A percentile compares a stretch with the other conserved stretches of the same genome.
phyloP scores from a whole-genome alignment of 2,797 vertebrate species.

The Bradypodion pumilum region DNA sequence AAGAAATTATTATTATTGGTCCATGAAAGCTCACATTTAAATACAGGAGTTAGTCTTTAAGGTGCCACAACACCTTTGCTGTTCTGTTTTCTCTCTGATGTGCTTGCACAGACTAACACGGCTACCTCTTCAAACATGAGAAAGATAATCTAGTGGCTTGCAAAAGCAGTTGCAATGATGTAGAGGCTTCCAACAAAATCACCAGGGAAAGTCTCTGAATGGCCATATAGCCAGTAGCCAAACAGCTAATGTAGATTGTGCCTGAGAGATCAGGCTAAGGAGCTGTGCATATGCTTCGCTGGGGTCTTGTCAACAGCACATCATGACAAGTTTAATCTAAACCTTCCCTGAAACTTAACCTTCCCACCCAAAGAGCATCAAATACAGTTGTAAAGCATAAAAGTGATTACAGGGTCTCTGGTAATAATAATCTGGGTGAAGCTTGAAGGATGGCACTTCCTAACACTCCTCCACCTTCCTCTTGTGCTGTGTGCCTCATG shows the following conservation, averaged over 20 bases:
- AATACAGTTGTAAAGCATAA: slow-evolving; percentile 62
- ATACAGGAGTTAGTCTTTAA: no score
- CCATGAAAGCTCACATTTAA: no score
- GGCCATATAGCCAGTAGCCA: slow-evolving; percentile 11
- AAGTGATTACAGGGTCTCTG: slow-evolving; percentile 63
- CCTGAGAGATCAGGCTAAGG: slow-evolving; percentile 27
- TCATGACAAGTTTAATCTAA: slow-evolving; percentile 76
- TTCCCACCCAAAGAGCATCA: slow-evolving; percentile 56
- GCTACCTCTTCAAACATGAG: background rate
- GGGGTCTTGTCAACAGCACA: slow-evolving; percentile 60
- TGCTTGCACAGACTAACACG: no score
- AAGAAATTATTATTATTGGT: no score
- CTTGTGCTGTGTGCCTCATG: background rate
- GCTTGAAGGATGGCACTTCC: slow-evolving; percentile 57
- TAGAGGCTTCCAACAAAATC: background rate
- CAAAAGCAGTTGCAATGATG: background rate
- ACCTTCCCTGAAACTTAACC: slow-evolving; percentile 62
- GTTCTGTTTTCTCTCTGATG: no score
- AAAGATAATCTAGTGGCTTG: background rate
- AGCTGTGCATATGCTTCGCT: slow-evolving; percentile 43
- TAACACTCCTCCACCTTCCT: slow-evolving; percentile 20
- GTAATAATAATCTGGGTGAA: slow-evolving; percentile 48
- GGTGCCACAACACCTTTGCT: no score
- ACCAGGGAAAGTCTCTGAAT: background rate
- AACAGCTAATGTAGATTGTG: slow-evolving; percentile 7